Base-by-base conservation (phyloP, 2,888 invertebrate species). In the Cordilura impudica region DNA sequence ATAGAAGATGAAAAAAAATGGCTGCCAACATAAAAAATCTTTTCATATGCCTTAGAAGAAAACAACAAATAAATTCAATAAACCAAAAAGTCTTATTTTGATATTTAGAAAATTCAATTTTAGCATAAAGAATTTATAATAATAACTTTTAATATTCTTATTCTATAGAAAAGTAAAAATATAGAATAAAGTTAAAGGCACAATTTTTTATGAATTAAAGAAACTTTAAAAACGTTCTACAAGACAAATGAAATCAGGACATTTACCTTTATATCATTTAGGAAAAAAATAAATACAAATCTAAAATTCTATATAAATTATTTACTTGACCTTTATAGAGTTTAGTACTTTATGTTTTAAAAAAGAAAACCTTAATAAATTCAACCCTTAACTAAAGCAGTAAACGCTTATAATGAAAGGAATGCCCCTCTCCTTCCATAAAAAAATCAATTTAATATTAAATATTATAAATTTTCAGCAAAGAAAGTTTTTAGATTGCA, bases 1-100 rank as follows among this genome's bases (percentile, higher is more conserved):
- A 16, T 10, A 26, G 47, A 35, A 71, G 23, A 58, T 51, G 31
- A n/a, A 16, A 35, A 14, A 78, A 72, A 65, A 78, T 74, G 69
- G 69, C 72, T 56, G 29, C 58, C 31, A 66, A 51, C 23, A 31
- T 35, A 56, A 54, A 21, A 10, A 29, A 61, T 54, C 56, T 73
- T 66, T 78, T 61, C 18, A 60, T 67, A 78, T 67, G 67, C 73
- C 56, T 69, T 78, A 73, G 67, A 78, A 78, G 73, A 73, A 78
- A 78, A 73, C 61, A 73, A 67, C 67, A 61, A n/a, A 67, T 7
- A 67, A 67, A 67, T 47, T 16, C 60, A 45, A 78, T 78, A 67
- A 67, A 63, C 78, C 66, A 73, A 69, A 63, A 60, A 29, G 5
- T 12, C 6, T n/a, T 21, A 14, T 65, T 19, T 26, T 47, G 26